phyloP scores from a whole-genome alignment of 2,797 vertebrate species.

The Notolepis coatsorum region DNA sequence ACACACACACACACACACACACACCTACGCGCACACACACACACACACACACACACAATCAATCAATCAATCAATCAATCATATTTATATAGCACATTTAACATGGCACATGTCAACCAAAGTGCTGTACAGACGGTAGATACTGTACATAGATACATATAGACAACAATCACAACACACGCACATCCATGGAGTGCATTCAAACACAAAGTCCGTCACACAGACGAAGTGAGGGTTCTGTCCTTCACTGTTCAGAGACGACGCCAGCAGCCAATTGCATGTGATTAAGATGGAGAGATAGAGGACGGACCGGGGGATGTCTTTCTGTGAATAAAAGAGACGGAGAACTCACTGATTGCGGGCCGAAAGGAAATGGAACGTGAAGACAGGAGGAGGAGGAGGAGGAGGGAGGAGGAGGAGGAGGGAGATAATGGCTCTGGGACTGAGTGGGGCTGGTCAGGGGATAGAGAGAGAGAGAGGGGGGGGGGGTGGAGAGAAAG shows the following conservation, averaged over 20 bases:
- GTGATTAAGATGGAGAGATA: not conserved
- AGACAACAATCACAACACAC: not conserved
- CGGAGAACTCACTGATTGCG: constrained; percentile 1
- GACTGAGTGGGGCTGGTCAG: constrained; percentile 41
- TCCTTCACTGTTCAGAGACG: not conserved
- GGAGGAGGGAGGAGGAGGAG: not conserved
- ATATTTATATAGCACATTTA: too few relatives aligned
- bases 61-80: too few relatives aligned
- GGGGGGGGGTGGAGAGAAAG: constrained; percentile 51
- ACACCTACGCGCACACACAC: not conserved
- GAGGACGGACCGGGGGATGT: not conserved
- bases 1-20: not conserved
- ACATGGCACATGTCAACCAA: too few relatives aligned
- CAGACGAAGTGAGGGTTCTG: not conserved
- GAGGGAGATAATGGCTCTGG: constrained; percentile 47
- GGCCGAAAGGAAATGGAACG: constrained; percentile 3
- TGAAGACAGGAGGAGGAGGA: not conserved
- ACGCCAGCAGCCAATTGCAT: not conserved
- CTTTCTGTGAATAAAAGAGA: not conserved
- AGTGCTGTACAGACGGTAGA: too few relatives aligned
- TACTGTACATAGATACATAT: not conserved
- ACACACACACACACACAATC: constrained; percentile 2
- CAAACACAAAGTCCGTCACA: not conserved
- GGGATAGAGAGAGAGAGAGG: constrained; percentile 40
- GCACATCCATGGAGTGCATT: not conserved